Evolutionary conservation across 2,113 vertebrate genomes (phyloP), one percentile per base, ranked within the genome.

Genomic region (Guaruba guarouba): DNA sequence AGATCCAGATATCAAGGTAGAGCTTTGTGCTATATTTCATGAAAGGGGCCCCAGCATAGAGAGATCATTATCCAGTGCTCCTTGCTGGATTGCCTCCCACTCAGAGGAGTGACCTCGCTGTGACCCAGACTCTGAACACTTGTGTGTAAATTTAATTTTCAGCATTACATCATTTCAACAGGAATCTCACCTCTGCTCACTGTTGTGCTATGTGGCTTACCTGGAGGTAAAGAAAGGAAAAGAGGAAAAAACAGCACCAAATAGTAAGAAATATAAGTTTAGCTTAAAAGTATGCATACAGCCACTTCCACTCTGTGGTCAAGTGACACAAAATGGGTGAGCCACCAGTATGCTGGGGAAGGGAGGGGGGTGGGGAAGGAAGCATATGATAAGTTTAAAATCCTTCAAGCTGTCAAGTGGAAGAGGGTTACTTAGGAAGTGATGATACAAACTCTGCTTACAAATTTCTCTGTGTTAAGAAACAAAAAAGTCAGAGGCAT

Each of bases 131-230:
- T 94, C 55, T 3, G 76, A 96, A 94, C 69, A 81, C 86, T 97
- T 93, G 76, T 93, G 93, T 86, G 66, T 95, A 95, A 93, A 92
- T 93, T 96, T 94, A 95, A 95, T 95, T 94, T 95, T 95, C 90
- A 96, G 80, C 88, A 88, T 93, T 96, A 95, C 95, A 82, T 96
- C 90, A 93, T 93, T 97, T 95, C 88, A 94, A 75, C 64, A 5
- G 57, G 52, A 93, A 71, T 86, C 69, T 93, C 82, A 92, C 95
- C 61, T 93, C 82, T 83, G 79, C 95, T 96, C 92, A 90, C 76
- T 88, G 61, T 62, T 90, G 80, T 90, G 90, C 88, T 94, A 68
- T 86, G 95, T 84, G 64, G 35, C 33, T 88, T 95, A 95, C 95
- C 92, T 96, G 85, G 88, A 68, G 73, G 61, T 90, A 77, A 82